These are phyloP conservation scores for Delichon dasypus DNA, from an alignment of 2,797 vertebrate species.

Conservation along the genomic window DNA sequence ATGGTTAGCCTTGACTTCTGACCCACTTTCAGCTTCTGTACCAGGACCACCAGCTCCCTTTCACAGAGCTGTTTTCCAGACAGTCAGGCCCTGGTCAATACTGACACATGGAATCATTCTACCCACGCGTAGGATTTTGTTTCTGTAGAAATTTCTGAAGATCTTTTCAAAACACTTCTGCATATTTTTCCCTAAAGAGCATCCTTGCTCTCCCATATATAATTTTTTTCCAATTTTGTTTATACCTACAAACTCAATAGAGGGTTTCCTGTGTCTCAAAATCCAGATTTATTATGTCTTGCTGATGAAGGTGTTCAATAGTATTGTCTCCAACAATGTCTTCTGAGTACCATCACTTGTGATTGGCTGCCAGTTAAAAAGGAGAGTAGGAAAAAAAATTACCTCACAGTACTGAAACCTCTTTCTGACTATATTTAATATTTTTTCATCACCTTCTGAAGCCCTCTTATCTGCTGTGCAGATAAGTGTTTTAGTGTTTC, in stretches of 20 bases:
- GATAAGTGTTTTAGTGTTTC: background rate
- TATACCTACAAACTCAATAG: background rate
- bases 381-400: background rate
- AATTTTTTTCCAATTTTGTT: background rate
- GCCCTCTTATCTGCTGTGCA: background rate
- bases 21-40: background rate
- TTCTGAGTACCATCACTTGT: background rate
- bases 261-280: background rate
- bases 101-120: background rate
- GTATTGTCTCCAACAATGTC: background rate
- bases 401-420: background rate
- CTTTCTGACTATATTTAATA: background rate
- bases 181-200: background rate
- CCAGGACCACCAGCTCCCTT: background rate
- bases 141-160: background rate
- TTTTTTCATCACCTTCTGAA: background rate
- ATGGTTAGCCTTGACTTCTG: background rate
- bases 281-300: background rate
- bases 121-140: background rate
- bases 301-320: background rate
- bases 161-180: background rate
- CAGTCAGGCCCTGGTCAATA: background rate
- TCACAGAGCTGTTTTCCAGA: background rate
- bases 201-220: background rate
- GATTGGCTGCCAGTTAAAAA: background rate